These are phyloP conservation scores for Trichopoda pennipes DNA, from an alignment of 2,888 invertebrate genomes.

Conservation along the genomic window DNA sequence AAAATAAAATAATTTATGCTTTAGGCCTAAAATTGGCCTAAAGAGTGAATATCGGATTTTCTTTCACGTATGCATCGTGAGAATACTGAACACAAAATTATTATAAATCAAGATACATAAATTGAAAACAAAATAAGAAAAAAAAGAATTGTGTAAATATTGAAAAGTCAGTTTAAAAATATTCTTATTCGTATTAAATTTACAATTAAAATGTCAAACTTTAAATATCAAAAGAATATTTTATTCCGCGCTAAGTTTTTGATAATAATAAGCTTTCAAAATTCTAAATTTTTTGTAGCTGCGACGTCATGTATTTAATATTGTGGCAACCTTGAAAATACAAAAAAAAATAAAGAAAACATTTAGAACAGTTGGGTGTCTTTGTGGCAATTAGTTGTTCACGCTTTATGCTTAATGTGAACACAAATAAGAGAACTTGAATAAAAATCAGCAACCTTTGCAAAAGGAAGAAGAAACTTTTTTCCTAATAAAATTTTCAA, in stretches of 20 bases:
- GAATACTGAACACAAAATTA: background rate
- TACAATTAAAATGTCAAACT: no score
- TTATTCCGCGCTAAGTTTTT: no score
- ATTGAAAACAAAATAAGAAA: background rate
- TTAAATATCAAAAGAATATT: no score
- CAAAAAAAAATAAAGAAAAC: slow-evolving; percentile 14
- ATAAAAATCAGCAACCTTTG: slow-evolving; percentile 15
- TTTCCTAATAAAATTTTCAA: slow-evolving; percentile 36
- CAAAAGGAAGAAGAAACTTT: slow-evolving; percentile 30
- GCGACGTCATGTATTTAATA: background rate
- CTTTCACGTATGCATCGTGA: no score
- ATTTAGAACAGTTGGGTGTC: slow-evolving; percentile 28
- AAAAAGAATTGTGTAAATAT: no score
- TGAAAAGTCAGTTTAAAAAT: no score
- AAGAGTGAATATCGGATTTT: no score
- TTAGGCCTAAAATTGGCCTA: no score
- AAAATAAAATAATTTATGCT: no score
- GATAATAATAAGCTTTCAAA: no score
- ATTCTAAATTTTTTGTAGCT: no score
- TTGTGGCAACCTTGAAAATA: slow-evolving; percentile 29
- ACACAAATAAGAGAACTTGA: slow-evolving; percentile 33
- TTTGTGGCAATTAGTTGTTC: slow-evolving; percentile 78
- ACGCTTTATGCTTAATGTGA: slow-evolving; percentile 72
- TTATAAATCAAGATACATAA: background rate
- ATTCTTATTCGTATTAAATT: no score